Evolutionary conservation across 2,888 invertebrate species (phyloP), one percentile per base, ranked within the genome.

Genomic region (Embidobia sp.): DNA sequence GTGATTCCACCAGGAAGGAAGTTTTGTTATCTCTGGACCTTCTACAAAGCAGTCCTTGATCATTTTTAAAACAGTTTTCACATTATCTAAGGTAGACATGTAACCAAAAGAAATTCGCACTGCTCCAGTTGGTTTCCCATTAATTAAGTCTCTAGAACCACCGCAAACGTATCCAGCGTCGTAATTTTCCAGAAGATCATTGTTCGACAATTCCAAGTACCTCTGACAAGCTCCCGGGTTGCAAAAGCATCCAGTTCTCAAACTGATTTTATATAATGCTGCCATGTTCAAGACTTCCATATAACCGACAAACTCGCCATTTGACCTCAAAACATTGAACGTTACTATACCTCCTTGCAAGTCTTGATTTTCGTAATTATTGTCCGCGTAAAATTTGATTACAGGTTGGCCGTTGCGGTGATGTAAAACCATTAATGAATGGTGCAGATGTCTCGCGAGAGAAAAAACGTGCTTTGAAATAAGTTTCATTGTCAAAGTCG

Each of bases 161-260:
- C 98, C 97, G 89, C 98, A 98, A 33, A 95, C 93, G 88, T 98
- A 98, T 0, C 98, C 98, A 1, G 94, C 93, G 91, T 95, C 92
- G 88, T 93, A 97, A 88, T 97, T 95, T 22, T 92, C 91, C 81
- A 93, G 93, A 80, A 98, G 91, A 61, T 95, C 94, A 8, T 92
- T 91, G 53, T 94, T 92, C 0, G 93, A 91, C 5, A 97, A 90
- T 4, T 91, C 89, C 42, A 98, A 90, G 85, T 95, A 95, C 48
- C 93, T 90, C 87, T 97, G 96, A 86, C 98, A 98, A 1, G 98
- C 95, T 8, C 98, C 99, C 1, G 97, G 95, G 90, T 99, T 99
- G 89, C 99, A 99, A 88, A 98, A 97, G 87, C 98, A 98, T 0
- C 99, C 99, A 0, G 97, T 97, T 78, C 99, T 92, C 33, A 99